These are phyloP conservation scores for Aplochiton taeniatus DNA, from an alignment of 2,797 vertebrate species.

Conservation along the genomic window DNA sequence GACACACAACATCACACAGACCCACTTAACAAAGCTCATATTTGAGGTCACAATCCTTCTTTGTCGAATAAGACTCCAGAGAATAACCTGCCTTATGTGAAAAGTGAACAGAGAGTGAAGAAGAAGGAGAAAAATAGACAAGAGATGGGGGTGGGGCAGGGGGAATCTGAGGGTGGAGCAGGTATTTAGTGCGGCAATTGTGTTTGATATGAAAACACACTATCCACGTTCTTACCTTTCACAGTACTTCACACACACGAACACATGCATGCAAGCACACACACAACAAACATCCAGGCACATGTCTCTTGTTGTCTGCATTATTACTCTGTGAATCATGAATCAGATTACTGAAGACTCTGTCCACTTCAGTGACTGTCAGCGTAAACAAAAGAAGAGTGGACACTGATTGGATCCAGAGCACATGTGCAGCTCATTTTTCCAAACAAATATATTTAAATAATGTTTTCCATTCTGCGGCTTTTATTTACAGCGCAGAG, in stretches of 20 bases:
- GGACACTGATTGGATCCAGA: conserved; percentile 55
- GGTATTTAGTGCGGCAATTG: conserved; percentile 51
- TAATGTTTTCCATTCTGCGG: conserved; percentile 59
- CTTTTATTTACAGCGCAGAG: conserved; percentile 32
- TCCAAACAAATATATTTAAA: conserved; percentile 58
- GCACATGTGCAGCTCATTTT: conserved; percentile 47
- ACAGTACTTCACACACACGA: not conserved
- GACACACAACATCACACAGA: too few relatives aligned
- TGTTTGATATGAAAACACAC: conserved; percentile 41
- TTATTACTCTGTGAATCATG: not conserved
- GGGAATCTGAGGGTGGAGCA: conserved; percentile 1
- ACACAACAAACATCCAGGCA: too few relatives aligned
- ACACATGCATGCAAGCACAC: not conserved
- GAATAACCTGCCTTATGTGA: too few relatives aligned
- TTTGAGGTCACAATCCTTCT: too few relatives aligned
- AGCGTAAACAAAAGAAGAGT: conserved; percentile 50
- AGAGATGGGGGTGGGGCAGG: too few relatives aligned
- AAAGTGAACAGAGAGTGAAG: too few relatives aligned
- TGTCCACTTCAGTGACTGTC: conserved; percentile 35
- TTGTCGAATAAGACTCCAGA: too few relatives aligned
- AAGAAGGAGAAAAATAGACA: too few relatives aligned
- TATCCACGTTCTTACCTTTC: conserved; percentile 40
- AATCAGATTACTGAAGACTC: not conserved
- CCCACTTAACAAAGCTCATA: too few relatives aligned
- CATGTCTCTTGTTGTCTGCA: not conserved